These are phyloP conservation scores for Oryzias dopingdopingensis DNA, from an alignment of 2,797 vertebrate species.

Conservation along the genomic window DNA sequence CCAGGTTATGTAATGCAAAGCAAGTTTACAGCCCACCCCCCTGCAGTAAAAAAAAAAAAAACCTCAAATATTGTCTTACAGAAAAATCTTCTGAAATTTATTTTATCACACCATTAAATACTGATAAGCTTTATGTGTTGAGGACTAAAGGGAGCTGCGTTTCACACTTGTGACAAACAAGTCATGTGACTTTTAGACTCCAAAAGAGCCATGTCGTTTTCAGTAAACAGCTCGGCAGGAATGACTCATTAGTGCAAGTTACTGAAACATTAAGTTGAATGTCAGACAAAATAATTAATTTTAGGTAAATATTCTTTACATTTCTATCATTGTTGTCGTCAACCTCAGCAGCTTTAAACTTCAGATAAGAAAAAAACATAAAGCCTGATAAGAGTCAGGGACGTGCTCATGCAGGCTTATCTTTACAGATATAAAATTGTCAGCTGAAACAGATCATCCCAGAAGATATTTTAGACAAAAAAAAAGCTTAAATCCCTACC, in stretches of 20 bases:
- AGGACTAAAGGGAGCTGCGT: slow-evolving; percentile 5
- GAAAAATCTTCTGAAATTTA: slow-evolving; percentile 11
- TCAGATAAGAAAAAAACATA: too few species aligned
- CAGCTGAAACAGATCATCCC: too few species aligned
- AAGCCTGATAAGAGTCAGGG: too few species aligned
- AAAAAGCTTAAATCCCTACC: not conserved
- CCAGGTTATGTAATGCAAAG: slow-evolving; percentile 39
- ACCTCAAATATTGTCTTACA: not conserved
- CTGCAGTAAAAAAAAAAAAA: slow-evolving; percentile 1
- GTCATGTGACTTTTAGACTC: slow-evolving; percentile 31
- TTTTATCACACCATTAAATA: slow-evolving; percentile 5
- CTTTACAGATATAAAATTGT: too few species aligned
- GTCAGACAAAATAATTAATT: too few species aligned
- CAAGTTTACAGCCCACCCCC: not conserved
- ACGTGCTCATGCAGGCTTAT: too few species aligned
- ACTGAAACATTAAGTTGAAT: too few species aligned
- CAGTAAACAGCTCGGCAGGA: slow-evolving; percentile 27
- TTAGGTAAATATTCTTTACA: too few species aligned
- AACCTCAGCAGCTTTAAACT: too few species aligned
- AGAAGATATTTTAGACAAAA: too few species aligned
- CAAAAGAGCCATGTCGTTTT: slow-evolving; percentile 18
- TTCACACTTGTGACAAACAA: slow-evolving; percentile 14
- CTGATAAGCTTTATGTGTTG: slow-evolving; percentile 5
- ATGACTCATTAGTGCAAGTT: slow-evolving; percentile 50
- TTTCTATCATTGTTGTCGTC: too few species aligned